Evolutionary conservation across 2,888 invertebrate species (phyloP).

Genomic region (Lithodes maja): DNA sequence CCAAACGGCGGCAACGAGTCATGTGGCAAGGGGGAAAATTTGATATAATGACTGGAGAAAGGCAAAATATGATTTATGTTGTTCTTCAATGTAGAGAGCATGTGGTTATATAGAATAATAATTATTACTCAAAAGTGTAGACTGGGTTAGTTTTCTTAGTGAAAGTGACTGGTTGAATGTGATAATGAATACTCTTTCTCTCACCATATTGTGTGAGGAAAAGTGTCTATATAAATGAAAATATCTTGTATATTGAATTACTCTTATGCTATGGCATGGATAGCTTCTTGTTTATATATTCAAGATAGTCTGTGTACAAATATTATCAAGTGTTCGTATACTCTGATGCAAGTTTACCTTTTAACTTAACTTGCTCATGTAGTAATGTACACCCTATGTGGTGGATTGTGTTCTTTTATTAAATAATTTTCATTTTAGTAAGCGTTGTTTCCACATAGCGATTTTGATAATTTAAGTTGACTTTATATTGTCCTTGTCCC

Average conservation of each 20-base stretch:
- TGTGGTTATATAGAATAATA: background rate
- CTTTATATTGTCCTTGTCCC: too few relatives aligned
- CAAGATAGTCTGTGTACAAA: conserved; percentile 55
- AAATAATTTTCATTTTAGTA: too few relatives aligned
- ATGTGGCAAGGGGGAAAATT: too few relatives aligned
- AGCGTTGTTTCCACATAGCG: too few relatives aligned
- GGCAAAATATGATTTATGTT: too few relatives aligned
- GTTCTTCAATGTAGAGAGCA: too few relatives aligned
- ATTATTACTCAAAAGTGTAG: background rate
- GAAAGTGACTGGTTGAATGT: conserved; percentile 53
- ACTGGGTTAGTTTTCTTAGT: conserved; percentile 26
- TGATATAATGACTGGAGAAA: too few relatives aligned
- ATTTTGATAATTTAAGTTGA: too few relatives aligned
- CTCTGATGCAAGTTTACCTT: conserved; percentile 64
- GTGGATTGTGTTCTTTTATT: too few relatives aligned
- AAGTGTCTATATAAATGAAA: conserved; percentile 44
- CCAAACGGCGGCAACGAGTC: too few relatives aligned
- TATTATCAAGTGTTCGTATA: conserved; percentile 42
- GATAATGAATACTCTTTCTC: conserved; percentile 59
- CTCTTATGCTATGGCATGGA: conserved; percentile 18
- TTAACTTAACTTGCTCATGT: too few relatives aligned
- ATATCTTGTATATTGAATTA: conserved; percentile 33
- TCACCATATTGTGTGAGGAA: conserved; percentile 56
- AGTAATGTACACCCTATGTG: too few relatives aligned
- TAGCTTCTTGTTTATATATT: conserved; percentile 53